Evolutionary conservation across 2,888 invertebrate species (phyloP).

Genomic region (Argyresthia albistria): DNA sequence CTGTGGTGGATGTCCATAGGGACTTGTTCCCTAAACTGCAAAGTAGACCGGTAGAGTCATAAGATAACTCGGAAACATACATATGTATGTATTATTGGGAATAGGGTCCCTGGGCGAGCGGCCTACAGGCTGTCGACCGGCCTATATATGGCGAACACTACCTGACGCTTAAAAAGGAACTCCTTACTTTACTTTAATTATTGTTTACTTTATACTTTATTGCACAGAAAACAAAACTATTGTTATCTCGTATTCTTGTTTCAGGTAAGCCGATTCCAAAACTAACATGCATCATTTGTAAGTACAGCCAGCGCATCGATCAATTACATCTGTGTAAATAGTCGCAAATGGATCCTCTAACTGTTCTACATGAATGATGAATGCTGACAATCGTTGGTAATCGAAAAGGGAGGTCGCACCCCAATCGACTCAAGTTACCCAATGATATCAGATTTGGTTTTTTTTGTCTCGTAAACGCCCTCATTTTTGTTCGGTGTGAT

Average conservation of each 20-base stretch:
- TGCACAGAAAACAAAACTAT: not conserved
- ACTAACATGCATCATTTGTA: not conserved
- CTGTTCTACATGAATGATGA: slow-evolving; percentile 5
- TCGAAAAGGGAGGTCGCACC: slow-evolving; percentile 29
- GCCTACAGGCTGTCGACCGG: slow-evolving; percentile 28
- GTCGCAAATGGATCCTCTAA: not conserved
- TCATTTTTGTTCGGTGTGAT: slow-evolving; percentile 58
- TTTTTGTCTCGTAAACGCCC: slow-evolving; percentile 46
- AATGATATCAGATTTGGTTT: slow-evolving; percentile 60
- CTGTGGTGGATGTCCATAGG: too few relatives aligned
- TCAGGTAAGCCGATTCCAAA: slow-evolving; percentile 1
- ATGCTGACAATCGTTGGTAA: slow-evolving; percentile 11
- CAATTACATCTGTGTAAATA: slow-evolving; percentile 2
- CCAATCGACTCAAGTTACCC: slow-evolving; percentile 53
- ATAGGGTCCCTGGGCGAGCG: too few relatives aligned
- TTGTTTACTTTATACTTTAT: not conserved
- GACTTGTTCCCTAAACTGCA: too few relatives aligned
- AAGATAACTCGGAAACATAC: too few relatives aligned
- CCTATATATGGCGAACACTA: slow-evolving; percentile 18
- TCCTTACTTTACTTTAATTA: not conserved
- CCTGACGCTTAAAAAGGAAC: too few relatives aligned
- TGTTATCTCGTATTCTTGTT: not conserved
- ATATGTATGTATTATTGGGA: too few relatives aligned
- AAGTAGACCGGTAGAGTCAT: too few relatives aligned
- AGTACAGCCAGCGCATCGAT: not conserved